Conservation (phyloP, 2,797 vertebrate genomes). For the Sebastiscus albofasciatus region DNA sequence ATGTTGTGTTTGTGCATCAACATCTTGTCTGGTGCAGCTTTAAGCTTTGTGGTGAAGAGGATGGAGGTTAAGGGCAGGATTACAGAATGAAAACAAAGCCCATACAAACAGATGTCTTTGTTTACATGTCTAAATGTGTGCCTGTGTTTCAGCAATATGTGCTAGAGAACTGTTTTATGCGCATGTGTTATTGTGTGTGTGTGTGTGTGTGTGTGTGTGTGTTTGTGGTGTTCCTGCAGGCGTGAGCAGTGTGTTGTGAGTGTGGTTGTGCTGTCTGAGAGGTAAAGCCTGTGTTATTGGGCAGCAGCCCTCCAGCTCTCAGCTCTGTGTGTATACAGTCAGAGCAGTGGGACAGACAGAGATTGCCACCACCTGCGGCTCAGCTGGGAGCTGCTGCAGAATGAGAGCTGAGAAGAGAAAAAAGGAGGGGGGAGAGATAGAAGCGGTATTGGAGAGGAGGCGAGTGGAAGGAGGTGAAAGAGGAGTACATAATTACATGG, state of each 20-base stretch:
- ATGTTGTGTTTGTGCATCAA: conserved; percentile 1
- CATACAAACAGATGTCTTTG: not conserved
- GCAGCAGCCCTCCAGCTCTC: conserved; percentile 54
- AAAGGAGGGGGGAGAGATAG: conserved; percentile 3
- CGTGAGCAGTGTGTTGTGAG: conserved; percentile 9
- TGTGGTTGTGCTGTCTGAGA: conserved; percentile 51
- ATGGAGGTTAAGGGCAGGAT: not conserved
- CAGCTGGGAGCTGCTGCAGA: conserved; percentile 66
- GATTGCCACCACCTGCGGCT: conserved; percentile 77
- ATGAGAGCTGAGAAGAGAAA: conserved; percentile 46
- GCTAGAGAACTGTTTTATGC: not conserved
- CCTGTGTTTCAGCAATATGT: not conserved
- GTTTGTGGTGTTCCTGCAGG: conserved; percentile 11
- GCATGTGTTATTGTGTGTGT: not conserved
- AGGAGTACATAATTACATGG: conserved; percentile 79
- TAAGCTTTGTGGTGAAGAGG: not conserved
- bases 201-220: not conserved
- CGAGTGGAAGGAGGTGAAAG: conserved; percentile 63
- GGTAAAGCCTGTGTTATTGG: conserved; percentile 68
- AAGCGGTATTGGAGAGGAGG: conserved; percentile 47
- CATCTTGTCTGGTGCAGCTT: not conserved
- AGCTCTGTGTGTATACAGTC: conserved; percentile 54
- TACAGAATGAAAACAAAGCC: not conserved
- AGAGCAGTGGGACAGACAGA: conserved; percentile 60
- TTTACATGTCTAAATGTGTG: not conserved